Percentiles rank a stretch among this genome's conserved stretches.
These are phyloP conservation scores for Premnoplex brunnescens DNA, from an alignment of 2,797 vertebrate genomes.

Conservation along the genomic window DNA sequence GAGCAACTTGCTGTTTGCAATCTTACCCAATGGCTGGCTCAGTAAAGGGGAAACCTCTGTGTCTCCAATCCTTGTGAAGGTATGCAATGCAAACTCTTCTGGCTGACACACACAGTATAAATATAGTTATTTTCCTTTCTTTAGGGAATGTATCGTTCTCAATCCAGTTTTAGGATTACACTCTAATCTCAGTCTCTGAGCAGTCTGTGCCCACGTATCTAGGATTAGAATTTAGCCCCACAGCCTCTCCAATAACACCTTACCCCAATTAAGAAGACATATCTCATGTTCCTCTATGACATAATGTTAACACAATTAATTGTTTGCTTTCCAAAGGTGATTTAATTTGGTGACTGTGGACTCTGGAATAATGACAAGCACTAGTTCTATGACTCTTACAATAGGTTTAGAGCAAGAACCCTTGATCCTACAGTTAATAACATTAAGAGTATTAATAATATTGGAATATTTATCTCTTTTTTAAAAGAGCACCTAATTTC, in stretches of 20 bases:
- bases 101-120: neutral
- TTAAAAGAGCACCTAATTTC: neutral
- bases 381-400: neutral
- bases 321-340: neutral
- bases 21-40: neutral
- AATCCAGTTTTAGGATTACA: constrained; percentile 64
- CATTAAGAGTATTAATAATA: neutral
- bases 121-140: constrained; percentile 60
- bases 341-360: neutral
- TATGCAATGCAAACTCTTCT: neutral
- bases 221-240: constrained; percentile 54
- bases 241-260: neutral
- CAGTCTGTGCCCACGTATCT: constrained; percentile 33
- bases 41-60: accelerated
- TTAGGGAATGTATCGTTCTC: constrained; percentile 38
- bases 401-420: neutral
- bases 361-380: neutral
- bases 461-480: neutral
- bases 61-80: neutral
- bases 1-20: neutral
- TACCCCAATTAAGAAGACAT: neutral
- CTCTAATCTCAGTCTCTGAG: constrained; percentile 54
- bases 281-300: neutral
- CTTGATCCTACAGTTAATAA: neutral
- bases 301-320: neutral